Evolutionary conservation across 2,797 vertebrate genomes (phyloP), one percentile per base, ranked within the genome.

Genomic region (Numenius phaeopus): DNA sequence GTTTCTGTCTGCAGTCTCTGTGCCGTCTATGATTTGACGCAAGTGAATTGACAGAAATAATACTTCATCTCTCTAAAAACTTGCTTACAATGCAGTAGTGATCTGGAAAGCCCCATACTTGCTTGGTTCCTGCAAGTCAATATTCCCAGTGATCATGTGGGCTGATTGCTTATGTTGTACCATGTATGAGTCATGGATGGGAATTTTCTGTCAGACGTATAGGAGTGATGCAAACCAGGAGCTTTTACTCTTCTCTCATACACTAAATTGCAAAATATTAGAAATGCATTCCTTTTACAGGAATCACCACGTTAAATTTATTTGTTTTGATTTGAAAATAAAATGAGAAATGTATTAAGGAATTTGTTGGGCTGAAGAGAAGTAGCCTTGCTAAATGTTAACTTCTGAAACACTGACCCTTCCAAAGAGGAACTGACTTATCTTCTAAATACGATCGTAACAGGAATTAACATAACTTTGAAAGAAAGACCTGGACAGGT

Each of bases 31-130:
- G 27, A n/a, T 62, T 69, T 73, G 52, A 72, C 0, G 2, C 55
- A 88, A 83, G 26, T 32, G 24, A 92, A 46, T 59, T 57, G n/a
- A 59, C 34, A 93, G 64, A 83, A 85, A 57, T 39, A 54, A 40
- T 24, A 62, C 18, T 32, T 89, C 9, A 32, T 75, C 12, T 75
- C 34, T 46, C 44, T 30, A 47, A 89, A 79, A 93, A 58, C 26
- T 55, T 32, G 37, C 54, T 77, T 69, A 37, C 50, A 9, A n/a
- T 79, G 58, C 55, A 83, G 32, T 15, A 44, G 39, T 37, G 82
- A 50, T 78, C 49, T 94, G 95, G 93, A 96, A 97, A 96, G 67
- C 57, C 88, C 95, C 90, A 40, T 12, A 9, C 29, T 82, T 94
- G 57, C 75, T 49, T 49, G 39, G 24, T 93, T 92, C 32, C 65